Evolutionary conservation across 2,797 vertebrate species (phyloP), one percentile per base, ranked within the genome.

Genomic region (Margarornis squamiger): DNA sequence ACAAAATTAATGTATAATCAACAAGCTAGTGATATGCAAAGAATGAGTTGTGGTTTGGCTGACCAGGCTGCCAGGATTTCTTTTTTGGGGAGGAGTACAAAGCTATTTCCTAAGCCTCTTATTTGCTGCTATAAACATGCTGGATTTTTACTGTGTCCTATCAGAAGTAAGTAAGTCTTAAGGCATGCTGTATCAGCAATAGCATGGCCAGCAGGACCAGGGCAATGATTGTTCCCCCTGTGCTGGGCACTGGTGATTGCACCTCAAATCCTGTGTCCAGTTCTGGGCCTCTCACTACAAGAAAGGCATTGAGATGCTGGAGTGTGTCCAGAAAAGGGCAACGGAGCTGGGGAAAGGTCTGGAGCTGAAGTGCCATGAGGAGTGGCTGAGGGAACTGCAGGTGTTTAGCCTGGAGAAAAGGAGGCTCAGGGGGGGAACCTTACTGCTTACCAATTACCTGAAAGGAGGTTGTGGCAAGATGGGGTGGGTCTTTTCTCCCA

Each of bases 31-130:
- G 46, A 32, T 41, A 48, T 3, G 15, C 36, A 77, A 83, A 93
- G 30, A 88, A 14, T 77, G 54, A 65, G 65, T 12, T 43, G 91
- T 68, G 73, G 38, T 81, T 83, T 86, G 66, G 65, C 78, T 74
- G 41, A 29, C 71, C 7, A 38, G 14, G 27, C 65, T 91, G 68
- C 73, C 74, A 32, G 38, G 57, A 83, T 92, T 90, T 90, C 12
- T 78, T 65, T 74, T 82, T 55, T 45, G 65, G 79, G 79, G 66
- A 80, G n/a, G 61, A 91, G 72, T 57, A 38, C 19, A 54, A 71
- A 93, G 38, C 52, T 83, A 4, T 54, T 88, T 73, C 39, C n/a
- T 91, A 83, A 93, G 45, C 51, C 83, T 32, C 39, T 92, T 73
- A 87, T 32, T 73, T 89, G 39, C 62, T 73, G 34, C 57, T 91